Conservation (phyloP, 2,113 vertebrate genomes). For the Stegastes partitus region DNA sequence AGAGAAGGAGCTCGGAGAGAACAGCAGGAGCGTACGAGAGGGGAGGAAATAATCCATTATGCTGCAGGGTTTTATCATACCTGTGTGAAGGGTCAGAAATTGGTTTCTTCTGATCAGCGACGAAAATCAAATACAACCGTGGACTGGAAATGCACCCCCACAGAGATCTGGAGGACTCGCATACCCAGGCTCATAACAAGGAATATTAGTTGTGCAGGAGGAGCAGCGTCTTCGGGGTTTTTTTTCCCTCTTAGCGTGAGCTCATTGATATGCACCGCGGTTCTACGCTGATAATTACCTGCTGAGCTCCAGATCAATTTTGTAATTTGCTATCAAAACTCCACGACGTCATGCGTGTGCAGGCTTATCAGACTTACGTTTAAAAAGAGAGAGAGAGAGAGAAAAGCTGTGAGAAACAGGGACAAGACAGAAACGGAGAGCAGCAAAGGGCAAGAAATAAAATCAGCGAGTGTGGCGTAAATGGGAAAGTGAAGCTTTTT, state of each 20-base stretch:
- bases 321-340: slow-evolving; percentile 75
- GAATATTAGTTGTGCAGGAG: slow-evolving; percentile 54
- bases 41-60: slow-evolving; percentile 59
- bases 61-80: slow-evolving; percentile 55
- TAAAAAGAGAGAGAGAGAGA: background rate
- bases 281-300: slow-evolving; percentile 69
- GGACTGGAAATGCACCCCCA: slow-evolving; percentile 54
- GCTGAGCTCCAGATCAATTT: slow-evolving; percentile 75
- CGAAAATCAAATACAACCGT: slow-evolving; percentile 63
- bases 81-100: slow-evolving; percentile 72
- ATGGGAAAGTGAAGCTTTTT: background rate
- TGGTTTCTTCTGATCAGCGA: slow-evolving; percentile 68
- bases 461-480: background rate
- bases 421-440: slow-evolving; percentile 2
- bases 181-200: slow-evolving; percentile 45
- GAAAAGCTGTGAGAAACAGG: slow-evolving; percentile 10
- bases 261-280: slow-evolving; percentile 70
- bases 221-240: slow-evolving; percentile 25
- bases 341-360: slow-evolving; percentile 54
- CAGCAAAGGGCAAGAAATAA: background rate
- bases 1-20: background rate
- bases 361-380: slow-evolving; percentile 30
- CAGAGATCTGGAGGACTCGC: slow-evolving; percentile 45
- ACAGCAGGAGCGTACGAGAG: slow-evolving; percentile 7
- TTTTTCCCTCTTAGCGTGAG: background rate